These are phyloP conservation scores for Desmophyllum pertusum DNA, from an alignment of 92 coral and sea anemone species.

Conservation along the genomic window DNA sequence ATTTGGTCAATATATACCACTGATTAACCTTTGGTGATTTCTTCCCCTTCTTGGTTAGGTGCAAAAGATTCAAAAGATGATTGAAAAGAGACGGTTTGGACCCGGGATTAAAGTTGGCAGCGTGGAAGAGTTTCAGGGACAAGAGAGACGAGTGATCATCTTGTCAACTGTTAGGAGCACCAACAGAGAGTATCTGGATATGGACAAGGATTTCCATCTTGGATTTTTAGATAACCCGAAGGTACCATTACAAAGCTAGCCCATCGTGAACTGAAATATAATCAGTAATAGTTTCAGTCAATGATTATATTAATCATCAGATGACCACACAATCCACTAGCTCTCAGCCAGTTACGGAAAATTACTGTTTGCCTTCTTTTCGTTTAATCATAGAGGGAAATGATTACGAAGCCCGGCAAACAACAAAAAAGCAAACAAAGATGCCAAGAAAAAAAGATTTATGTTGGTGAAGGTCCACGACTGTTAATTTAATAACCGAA, in stretches of 20 bases:
- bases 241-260: constrained; percentile 34
- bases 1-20: background rate
- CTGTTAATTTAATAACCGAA: too few species aligned
- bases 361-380: too few species aligned
- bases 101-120: constrained; percentile 73
- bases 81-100: constrained; percentile 59
- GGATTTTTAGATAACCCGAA: constrained; percentile 75
- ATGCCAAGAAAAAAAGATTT: too few species aligned
- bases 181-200: constrained; percentile 60
- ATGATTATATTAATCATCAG: too few species aligned
- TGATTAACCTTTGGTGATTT: background rate
- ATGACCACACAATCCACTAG: too few species aligned
- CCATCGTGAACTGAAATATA: background rate
- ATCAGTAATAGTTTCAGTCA: background rate
- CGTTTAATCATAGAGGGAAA: too few species aligned
- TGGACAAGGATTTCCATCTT: constrained; percentile 61
- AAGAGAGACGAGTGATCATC: constrained; percentile 71
- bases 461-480: too few species aligned
- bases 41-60: constrained; percentile 45
- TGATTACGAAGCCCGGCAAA: too few species aligned
- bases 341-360: too few species aligned
- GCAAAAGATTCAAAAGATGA: constrained; percentile 80
- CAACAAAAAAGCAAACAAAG: too few species aligned
- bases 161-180: constrained; percentile 76
- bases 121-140: constrained; percentile 81